phyloP scores from a whole-genome alignment of 2,888 invertebrate genomes.

The Ormyrus rosae region DNA sequence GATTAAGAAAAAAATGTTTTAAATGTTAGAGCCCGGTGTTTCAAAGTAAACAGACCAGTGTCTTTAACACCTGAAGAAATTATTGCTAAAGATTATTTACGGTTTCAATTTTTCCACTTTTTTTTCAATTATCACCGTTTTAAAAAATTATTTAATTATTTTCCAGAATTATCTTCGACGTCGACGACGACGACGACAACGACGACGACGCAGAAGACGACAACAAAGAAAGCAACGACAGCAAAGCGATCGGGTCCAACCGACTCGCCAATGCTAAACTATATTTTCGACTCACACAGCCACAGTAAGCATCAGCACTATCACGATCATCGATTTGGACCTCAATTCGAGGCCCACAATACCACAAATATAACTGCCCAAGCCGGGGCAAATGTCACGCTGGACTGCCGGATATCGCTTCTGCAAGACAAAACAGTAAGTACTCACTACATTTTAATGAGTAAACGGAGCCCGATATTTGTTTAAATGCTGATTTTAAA shows the following conservation, averaged over 20 bases:
- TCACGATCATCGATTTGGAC: conserved; percentile 81
- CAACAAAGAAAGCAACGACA: conserved; percentile 55
- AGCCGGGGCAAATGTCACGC: conserved; percentile 83
- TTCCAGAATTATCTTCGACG: conserved; percentile 28
- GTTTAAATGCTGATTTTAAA: too few relatives aligned
- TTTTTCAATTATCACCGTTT: too few relatives aligned
- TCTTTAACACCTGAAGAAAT: too few relatives aligned
- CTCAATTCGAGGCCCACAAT: conserved; percentile 83
- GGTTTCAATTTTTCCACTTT: too few relatives aligned
- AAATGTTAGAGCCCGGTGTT: too few relatives aligned
- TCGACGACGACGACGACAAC: conserved; percentile 4
- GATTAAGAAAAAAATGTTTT: too few relatives aligned
- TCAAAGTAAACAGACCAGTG: too few relatives aligned
- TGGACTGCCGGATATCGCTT: conserved; percentile 86
- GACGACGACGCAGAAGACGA: conserved; percentile 59
- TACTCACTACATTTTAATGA: background rate
- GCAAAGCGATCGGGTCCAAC: conserved; percentile 71
- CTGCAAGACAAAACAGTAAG: conserved; percentile 86
- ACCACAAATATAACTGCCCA: conserved; percentile 85
- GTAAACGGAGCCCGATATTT: too few relatives aligned
- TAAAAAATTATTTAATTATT: background rate
- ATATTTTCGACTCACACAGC: conserved; percentile 84
- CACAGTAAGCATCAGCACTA: conserved; percentile 85
- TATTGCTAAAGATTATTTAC: too few relatives aligned
- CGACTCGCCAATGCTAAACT: conserved; percentile 85